phyloP scores from a whole-genome alignment of 2,888 invertebrate species.

The Drosophila mercatorum region DNA sequence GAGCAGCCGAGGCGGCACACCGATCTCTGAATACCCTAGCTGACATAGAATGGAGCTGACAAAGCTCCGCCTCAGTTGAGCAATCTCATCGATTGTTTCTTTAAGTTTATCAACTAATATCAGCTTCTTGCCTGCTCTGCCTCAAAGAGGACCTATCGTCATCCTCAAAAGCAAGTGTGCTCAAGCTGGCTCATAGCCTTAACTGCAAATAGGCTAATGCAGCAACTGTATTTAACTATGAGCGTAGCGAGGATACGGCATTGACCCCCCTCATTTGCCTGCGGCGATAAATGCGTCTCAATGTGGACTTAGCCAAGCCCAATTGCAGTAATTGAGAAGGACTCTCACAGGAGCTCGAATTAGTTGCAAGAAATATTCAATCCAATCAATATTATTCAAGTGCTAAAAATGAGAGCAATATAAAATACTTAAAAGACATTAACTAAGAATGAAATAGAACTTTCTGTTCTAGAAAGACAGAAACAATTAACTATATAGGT shows the following conservation, averaged over 20 bases:
- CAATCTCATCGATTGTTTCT: background rate
- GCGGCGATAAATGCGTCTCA: background rate
- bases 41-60: background rate
- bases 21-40: background rate
- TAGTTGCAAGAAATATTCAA: background rate
- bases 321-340: background rate
- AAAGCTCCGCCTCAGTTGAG: too few species aligned
- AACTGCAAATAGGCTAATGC: background rate
- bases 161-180: too few species aligned
- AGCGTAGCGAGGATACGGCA: too few species aligned
- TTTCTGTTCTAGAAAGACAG: too few species aligned
- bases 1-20: background rate
- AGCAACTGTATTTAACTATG: background rate
- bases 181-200: too few species aligned
- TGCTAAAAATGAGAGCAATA: background rate
- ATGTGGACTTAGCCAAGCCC: background rate
- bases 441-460: too few species aligned
- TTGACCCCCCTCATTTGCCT: background rate
- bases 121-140: background rate
- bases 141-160: too few species aligned
- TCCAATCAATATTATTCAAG: background rate
- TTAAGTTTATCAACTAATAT: background rate
- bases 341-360: background rate
- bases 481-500: too few species aligned
- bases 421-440: background rate